Base-by-base conservation (phyloP, 2,888 invertebrate genomes). In the Chrysolina oricalcia region DNA sequence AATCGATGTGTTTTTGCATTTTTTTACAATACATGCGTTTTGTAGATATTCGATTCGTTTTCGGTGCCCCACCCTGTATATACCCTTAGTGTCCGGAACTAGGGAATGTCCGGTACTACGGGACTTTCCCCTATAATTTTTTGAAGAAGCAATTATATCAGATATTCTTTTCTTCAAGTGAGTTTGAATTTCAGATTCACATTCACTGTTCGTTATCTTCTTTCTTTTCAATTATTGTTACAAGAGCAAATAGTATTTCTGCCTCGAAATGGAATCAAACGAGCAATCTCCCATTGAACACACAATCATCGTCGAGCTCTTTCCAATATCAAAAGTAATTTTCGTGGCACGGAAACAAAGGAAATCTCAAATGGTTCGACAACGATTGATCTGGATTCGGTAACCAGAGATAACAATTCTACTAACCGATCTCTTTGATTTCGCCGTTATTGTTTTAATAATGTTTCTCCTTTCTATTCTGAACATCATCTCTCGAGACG, bases 371-470 rank as follows among this genome's bases (percentile, higher is more conserved):
- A 85, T 85, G 85, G 85, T 85, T 86, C 83, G 78, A 83, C 83
- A 83, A 81, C 83, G 85, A 85, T 85, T 84, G 85, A 79, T 81
- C 81, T 74, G 81, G 85, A 86, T 86, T 85, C 86, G 85, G 85
- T 86, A 87, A 86, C 85, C 86, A 85, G 85, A 86, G 85, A 85
- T 80, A 81, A 82, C 82, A 81, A 81, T 80, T 82, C 84, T 83
- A 80, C 86, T 86, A 86, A 86, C 86, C 85, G 85, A 79, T 79
- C 82, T 78, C 83, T 85, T 86, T 86, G 87, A 87, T 87, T 87
- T 86, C 77, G 82, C 81, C 85, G 86, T 85, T 86, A 86, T 86
- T 86, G 87, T 86, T 86, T 86, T 86, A 84, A 85, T 86, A 85
- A 84, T 84, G 83, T 85, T 85, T 80, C 83, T 78, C 84, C 83